Evolutionary conservation across 2,113 vertebrate species (phyloP), one percentile per base, ranked within the genome.

Genomic region (Peromyscus maniculatus): DNA sequence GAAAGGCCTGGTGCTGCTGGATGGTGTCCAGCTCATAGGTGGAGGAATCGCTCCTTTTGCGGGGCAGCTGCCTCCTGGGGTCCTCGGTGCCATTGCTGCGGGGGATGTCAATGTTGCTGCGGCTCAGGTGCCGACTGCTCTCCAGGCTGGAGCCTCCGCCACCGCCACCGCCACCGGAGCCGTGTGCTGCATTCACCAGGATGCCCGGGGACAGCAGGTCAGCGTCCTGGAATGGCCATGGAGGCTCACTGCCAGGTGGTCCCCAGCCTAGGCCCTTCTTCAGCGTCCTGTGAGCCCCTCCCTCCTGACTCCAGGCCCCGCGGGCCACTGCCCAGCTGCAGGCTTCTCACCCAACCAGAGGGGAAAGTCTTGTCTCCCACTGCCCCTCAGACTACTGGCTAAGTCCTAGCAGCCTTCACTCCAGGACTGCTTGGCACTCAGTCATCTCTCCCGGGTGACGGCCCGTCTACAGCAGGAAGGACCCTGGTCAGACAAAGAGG

Each of bases 11-110:
- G 97, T 99, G 99, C 88, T 99, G 99, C 95, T 99, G 99, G 97
- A 99, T 99, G 0, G 99, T 99, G 98, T 99, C 99, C 96, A 99
- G 67, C 94, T 99, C 99, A 0, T 99, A 99, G 59, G 99, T 99
- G 96, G 99, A 99, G 0, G 99, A 99, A 98, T 99, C 99, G 0
- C 99, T 99, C 96, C 99, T 99, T 98, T 99, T 99, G 26, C 99
- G 99, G 46, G 99, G 99, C 96, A 99, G 98, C 97, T 99, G 99
- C 96, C 98, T 99, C 97, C 98, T 99, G 98, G 99, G 98, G 96
- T 99, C 99, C 43, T 99, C 99, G 0, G 98, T 71, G 36, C 98
- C 97, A 0, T 98, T 97, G 72, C 99, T 98, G 11, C 99, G 99
- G 52, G 99, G 99, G 98, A 99, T 99, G 98, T 99, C 99, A 2